phyloP scores from a whole-genome alignment of 2,797 vertebrate genomes.

The Pseudotriccus pelzelni region DNA sequence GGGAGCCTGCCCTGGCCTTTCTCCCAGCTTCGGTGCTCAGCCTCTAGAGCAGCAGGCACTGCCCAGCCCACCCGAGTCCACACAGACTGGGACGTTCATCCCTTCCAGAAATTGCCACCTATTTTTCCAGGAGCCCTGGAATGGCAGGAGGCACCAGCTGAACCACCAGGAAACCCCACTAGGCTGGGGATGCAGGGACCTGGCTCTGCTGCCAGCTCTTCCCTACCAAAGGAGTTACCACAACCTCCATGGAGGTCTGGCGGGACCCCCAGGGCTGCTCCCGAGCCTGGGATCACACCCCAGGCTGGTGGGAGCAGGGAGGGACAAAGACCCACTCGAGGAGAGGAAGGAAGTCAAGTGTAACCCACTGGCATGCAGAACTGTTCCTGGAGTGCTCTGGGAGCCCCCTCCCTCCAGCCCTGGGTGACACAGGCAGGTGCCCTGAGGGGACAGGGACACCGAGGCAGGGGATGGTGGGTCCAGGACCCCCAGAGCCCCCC shows the following conservation, averaged over 20 bases:
- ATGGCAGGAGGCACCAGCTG: not conserved
- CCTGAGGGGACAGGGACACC: not conserved
- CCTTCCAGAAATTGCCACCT: not conserved
- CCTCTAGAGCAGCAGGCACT: not conserved
- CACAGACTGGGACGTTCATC: rapidly evolving
- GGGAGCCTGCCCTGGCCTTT: not conserved
- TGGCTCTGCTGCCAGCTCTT: not conserved
- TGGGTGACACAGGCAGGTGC: not conserved
- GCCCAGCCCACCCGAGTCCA: not conserved
- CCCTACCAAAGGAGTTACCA: not conserved
- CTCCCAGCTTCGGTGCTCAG: not conserved
- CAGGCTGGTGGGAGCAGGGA: rapidly evolving
- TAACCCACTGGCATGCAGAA: rapidly evolving
- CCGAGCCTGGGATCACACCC: rapidly evolving
- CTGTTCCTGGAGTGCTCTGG: not conserved
- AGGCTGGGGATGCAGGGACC: rapidly evolving
- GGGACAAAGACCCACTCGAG: rapidly evolving
- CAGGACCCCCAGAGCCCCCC: not conserved
- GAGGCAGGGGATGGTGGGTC: not conserved
- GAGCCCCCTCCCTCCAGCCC: not conserved
- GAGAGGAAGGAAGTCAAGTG: not conserved
- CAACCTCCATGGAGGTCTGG: not conserved
- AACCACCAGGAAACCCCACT: not conserved
- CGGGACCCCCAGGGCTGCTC: not conserved
- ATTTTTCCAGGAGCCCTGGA: not conserved